These are phyloP conservation scores for Leucopsar rothschildi DNA, from an alignment of 2,113 vertebrate genomes.

Conservation along the genomic window DNA sequence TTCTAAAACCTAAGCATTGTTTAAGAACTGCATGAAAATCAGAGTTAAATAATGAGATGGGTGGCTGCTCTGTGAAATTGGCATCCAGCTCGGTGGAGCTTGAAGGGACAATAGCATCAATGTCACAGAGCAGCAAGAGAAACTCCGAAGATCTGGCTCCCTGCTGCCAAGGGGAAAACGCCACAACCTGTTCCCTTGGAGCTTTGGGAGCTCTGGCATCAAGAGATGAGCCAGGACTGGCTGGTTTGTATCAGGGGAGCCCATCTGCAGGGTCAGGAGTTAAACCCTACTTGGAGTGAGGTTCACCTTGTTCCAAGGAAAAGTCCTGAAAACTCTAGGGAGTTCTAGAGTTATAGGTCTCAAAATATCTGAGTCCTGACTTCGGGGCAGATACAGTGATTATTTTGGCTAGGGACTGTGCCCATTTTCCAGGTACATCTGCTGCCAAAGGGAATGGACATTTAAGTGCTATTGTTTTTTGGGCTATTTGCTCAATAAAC, in stretches of 20 bases:
- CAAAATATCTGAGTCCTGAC: not conserved
- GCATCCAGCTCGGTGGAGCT: not conserved
- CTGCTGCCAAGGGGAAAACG: not conserved
- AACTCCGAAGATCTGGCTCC: not conserved
- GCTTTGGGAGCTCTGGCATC: not conserved
- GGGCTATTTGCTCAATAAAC: not conserved
- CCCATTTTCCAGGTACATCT: not conserved
- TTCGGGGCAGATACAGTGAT: not conserved
- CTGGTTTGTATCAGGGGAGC: not conserved
- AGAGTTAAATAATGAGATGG: not conserved
- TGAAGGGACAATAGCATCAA: not conserved
- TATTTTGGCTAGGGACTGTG: not conserved
- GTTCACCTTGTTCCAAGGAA: not conserved
- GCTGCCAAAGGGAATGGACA: not conserved
- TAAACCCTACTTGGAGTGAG: not conserved
- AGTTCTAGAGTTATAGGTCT: not conserved
- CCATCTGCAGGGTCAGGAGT: not conserved
- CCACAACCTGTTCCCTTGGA: not conserved
- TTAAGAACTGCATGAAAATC: not conserved
- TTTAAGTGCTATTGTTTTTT: not conserved
- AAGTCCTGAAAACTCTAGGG: not conserved
- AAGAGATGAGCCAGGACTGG: not conserved
- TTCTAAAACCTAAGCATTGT: not conserved
- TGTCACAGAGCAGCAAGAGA: not conserved
- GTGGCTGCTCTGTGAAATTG: not conserved